These are phyloP conservation scores for Temnothorax rugatulus DNA, from an alignment of 2,888 invertebrate species.

Conservation along the genomic window DNA sequence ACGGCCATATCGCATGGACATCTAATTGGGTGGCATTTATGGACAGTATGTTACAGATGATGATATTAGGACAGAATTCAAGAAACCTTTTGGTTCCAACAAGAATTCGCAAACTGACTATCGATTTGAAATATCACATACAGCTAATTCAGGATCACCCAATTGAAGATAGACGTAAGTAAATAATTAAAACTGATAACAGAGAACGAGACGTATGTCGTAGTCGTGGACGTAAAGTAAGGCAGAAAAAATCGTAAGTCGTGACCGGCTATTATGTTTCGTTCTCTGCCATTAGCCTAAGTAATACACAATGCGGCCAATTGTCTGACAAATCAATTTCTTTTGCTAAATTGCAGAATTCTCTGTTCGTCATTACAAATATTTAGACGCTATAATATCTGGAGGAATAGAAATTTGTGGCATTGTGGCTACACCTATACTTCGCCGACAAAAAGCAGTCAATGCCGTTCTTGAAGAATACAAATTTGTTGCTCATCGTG, in stretches of 20 bases:
- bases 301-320: background rate
- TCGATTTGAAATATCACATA: slow-evolving; percentile 86
- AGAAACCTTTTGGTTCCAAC: slow-evolving; percentile 88
- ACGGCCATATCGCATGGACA: slow-evolving; percentile 87
- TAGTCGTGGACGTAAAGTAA: too few relatives aligned
- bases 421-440: slow-evolving; percentile 72
- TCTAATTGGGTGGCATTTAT: slow-evolving; percentile 90
- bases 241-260: too few relatives aligned
- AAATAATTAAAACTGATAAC: background rate
- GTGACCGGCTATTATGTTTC: too few relatives aligned
- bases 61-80: slow-evolving; percentile 86
- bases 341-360: slow-evolving; percentile 73
- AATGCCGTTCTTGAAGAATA: too few relatives aligned
- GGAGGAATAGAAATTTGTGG: slow-evolving; percentile 89
- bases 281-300: too few relatives aligned
- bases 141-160: background rate
- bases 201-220: too few relatives aligned
- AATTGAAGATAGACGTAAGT: slow-evolving; percentile 1
- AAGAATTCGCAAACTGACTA: slow-evolving; percentile 87
- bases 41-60: slow-evolving; percentile 90
- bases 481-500: too few relatives aligned
- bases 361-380: slow-evolving; percentile 80
- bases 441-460: too few relatives aligned
- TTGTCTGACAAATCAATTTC: background rate
- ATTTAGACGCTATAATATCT: too few relatives aligned